Conservation (phyloP, 2,797 vertebrate species). For the Tiaroga cobitis region DNA sequence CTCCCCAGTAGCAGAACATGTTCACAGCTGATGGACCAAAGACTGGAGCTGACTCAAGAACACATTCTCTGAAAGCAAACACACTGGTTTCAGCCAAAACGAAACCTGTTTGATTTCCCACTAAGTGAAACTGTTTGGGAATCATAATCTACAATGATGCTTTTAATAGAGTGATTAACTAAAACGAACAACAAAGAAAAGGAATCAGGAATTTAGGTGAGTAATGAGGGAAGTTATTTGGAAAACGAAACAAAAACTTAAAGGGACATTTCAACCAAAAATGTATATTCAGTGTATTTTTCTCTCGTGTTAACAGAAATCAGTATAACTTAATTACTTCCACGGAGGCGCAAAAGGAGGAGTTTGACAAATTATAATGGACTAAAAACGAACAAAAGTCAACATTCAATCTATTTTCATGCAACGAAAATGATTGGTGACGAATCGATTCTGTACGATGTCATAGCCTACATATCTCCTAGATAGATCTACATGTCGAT, state of each 20-base stretch:
- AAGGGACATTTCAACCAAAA: neutral
- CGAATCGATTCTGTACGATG: neutral
- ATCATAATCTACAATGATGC: neutral
- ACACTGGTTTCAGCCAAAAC: neutral
- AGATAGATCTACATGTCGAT: neutral
- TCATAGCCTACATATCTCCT: too few relatives aligned
- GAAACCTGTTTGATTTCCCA: neutral
- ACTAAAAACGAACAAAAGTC: neutral
- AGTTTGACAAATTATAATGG: neutral
- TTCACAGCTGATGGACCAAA: too few relatives aligned
- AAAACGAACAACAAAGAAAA: neutral
- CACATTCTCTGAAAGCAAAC: neutral
- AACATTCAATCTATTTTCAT: neutral
- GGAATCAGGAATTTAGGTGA: neutral
- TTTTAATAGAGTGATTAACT: too few relatives aligned
- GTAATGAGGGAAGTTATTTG: neutral
- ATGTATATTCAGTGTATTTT: neutral
- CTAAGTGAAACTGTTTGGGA: neutral
- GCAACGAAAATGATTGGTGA: neutral
- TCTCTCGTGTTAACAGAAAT: neutral
- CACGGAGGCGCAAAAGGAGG: too few relatives aligned
- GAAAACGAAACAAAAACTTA: neutral
- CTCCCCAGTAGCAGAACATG: constrained; percentile 53
- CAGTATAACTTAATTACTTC: too few relatives aligned
- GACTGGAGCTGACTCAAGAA: neutral